Conservation (phyloP, 2,888 invertebrate genomes). For the Caenorhabditis parvicauda region DNA sequence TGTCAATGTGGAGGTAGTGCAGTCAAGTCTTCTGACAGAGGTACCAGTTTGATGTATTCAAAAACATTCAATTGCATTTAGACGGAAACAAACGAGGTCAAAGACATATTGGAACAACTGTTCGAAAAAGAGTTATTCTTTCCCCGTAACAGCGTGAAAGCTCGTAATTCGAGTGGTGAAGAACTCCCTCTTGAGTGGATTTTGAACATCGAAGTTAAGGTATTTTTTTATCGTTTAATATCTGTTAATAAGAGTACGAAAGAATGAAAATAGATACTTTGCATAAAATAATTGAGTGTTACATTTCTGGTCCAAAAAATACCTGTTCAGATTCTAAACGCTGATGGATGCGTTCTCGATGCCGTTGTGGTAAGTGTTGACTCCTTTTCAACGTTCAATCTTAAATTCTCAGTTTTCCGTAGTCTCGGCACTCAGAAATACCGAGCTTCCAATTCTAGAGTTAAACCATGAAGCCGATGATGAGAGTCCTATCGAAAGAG, state of each 20-base stretch:
- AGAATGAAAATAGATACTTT: too few relatives aligned
- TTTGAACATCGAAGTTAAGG: conserved; percentile 13
- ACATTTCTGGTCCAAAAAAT: too few relatives aligned
- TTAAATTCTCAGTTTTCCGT: conserved; percentile 15
- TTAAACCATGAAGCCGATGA: conserved; percentile 21
- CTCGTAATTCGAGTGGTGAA: conserved; percentile 2
- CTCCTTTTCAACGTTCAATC: background rate
- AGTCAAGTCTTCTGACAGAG: conserved; percentile 18
- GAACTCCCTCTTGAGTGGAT: conserved; percentile 15
- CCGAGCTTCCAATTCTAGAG: conserved; percentile 23
- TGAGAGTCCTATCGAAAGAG: conserved; percentile 31
- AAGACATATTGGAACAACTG: conserved; percentile 3
- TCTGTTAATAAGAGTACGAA: too few relatives aligned
- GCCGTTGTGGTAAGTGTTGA: conserved; percentile 9
- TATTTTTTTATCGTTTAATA: too few relatives aligned
- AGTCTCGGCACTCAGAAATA: conserved; percentile 16
- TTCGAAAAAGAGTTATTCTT: conserved; percentile 11
- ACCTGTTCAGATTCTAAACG: too few relatives aligned
- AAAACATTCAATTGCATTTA: background rate
- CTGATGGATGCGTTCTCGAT: conserved; percentile 16
- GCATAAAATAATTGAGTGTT: too few relatives aligned
- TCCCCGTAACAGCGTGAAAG: conserved; percentile 9
- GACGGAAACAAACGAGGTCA: conserved; percentile 21
- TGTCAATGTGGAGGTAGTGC: conserved; percentile 15
- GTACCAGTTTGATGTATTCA: conserved; percentile 2